A percentile compares a stretch with the other conserved stretches of the same genome.
These are phyloP conservation scores for Festucalex cinctus DNA, from an alignment of 2,113 vertebrate genomes.

Conservation along the genomic window DNA sequence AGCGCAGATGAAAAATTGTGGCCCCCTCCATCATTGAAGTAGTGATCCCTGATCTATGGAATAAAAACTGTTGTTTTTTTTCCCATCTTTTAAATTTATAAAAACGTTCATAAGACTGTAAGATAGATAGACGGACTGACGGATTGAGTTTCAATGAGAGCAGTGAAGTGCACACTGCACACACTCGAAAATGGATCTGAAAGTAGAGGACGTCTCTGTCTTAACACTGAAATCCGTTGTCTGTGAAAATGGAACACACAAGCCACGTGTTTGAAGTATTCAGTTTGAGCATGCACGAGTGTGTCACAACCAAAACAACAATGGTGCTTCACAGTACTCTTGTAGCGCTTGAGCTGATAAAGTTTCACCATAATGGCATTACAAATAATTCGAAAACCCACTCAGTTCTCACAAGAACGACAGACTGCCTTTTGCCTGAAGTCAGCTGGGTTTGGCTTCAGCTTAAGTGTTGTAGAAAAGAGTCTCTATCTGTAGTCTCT, in stretches of 20 bases:
- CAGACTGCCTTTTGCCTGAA: neutral
- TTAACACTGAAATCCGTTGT: neutral
- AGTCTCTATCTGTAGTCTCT: neutral
- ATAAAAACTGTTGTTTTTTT: neutral
- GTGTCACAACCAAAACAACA: neutral
- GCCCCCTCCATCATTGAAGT: too few species aligned
- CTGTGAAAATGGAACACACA: neutral
- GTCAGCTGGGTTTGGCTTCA: neutral
- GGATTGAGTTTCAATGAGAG: too few species aligned
- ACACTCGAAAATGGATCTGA: neutral
- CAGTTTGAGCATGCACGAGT: neutral
- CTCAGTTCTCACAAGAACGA: too few species aligned
- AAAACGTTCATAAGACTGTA: neutral
- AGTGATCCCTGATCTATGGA: neutral
- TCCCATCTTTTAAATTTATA: neutral
- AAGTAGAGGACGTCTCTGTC: too few species aligned
- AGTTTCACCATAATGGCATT: neutral
- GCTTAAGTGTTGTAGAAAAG: neutral
- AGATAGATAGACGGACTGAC: too few species aligned
- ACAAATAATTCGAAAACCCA: neutral
- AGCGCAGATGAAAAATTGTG: too few species aligned
- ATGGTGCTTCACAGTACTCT: neutral
- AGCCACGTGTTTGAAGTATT: neutral
- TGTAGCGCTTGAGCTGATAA: neutral
- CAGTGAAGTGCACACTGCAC: neutral